Percentiles rank a stretch among this genome's conserved stretches.
Conservation (phyloP, 2,797 vertebrate genomes). For the Otus scops region DNA sequence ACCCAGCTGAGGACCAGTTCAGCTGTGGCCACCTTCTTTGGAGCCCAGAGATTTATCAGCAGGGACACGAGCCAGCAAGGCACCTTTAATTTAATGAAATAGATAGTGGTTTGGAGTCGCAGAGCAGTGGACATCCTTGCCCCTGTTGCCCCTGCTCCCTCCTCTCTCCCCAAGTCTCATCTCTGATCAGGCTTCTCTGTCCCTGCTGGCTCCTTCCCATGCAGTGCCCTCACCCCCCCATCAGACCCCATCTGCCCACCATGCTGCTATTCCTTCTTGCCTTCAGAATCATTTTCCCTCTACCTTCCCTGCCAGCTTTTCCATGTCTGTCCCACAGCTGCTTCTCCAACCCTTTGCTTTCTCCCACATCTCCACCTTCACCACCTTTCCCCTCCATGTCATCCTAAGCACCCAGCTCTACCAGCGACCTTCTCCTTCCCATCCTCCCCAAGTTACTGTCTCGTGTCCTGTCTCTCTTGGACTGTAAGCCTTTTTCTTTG, state of each 20-base stretch:
- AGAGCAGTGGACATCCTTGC: neutral
- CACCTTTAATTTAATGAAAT: neutral
- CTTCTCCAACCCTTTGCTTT: neutral
- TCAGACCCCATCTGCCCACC: neutral
- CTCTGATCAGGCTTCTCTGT: neutral
- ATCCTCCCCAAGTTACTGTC: neutral
- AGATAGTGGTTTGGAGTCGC: neutral
- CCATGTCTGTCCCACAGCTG: neutral
- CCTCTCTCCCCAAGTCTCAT: neutral
- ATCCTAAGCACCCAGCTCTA: neutral
- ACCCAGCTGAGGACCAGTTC: neutral
- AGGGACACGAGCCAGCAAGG: fast-evolving
- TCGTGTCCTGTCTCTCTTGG: neutral
- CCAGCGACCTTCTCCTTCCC: neutral
- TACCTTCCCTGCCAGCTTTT: neutral
- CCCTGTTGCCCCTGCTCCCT: neutral
- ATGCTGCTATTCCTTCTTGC: neutral
- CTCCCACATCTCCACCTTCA: neutral
- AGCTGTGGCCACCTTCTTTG: neutral
- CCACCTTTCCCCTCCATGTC: neutral
- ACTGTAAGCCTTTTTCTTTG: neutral
- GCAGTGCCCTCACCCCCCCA: neutral
- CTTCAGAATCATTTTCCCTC: neutral
- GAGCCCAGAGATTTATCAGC: neutral
- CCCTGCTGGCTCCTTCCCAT: neutral